Evolutionary conservation across 1,140 invertebrate genomes (phyloP), one percentile per base, ranked within the genome.

Genomic region (Muscidifurax raptorellus): DNA sequence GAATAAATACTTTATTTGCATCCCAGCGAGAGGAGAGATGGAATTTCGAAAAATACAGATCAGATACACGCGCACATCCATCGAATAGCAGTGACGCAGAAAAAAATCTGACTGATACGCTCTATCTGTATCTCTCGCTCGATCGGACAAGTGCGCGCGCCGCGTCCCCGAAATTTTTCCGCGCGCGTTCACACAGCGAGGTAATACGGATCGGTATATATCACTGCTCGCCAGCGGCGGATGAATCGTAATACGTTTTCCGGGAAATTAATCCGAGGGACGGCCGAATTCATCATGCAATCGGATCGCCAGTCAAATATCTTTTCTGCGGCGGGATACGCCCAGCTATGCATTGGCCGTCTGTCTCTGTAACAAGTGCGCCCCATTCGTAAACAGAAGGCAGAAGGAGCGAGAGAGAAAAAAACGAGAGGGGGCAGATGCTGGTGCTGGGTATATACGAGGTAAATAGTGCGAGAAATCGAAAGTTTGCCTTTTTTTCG

Each of bases 311-410:
- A 80, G 28, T n/a, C 15, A 72, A 72, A 64, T 40, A 32, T 52
- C 40, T 64, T 18, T 47, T 32, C 9, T 72, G 30, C 32, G 36
- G 66, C 15, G 25, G 9, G 44, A 74, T 36, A 74, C 71, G 28
- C 69, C 80, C 69, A 74, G 74, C 27, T 82, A 82, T 82, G 44
- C 47, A 82, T 74, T 74, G 80, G 30, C 47, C 15, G 40, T 74
- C 40, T 82, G 69, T 64, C 27, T 82, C 52, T n/a, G 25, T 80
- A 71, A 71, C 79, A 80, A 80, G 79, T 80, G 79, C 40, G 32
- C 66, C 25, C 25, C 12, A 47, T 80, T 71, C 66, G 28, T 71
- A 80, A 80, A 80, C 74, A 76, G 74, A 30, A n/a, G 74, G 44
- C 36, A n/a, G 44, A 47, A 10, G 12, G 44, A 47, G 44, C 7